Evolutionary conservation across 92 coral and sea anemone genomes (phyloP).

Genomic region (Bergia sp.): DNA sequence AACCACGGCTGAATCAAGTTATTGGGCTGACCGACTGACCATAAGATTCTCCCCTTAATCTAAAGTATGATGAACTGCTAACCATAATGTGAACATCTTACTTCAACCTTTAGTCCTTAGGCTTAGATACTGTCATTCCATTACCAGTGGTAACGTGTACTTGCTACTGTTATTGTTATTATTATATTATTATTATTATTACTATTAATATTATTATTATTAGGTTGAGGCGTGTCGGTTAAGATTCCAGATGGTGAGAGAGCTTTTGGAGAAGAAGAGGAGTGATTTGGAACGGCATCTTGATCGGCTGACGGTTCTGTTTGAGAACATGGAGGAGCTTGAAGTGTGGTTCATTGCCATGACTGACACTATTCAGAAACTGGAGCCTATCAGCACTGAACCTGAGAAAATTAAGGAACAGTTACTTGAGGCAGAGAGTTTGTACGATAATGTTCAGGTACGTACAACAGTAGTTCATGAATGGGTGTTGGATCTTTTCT

Average conservation of each 20-base stretch:
- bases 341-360: conserved; percentile 84
- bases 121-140: too few relatives aligned
- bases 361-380: conserved; percentile 56
- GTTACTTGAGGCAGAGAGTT: conserved; percentile 76
- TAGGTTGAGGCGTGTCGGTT: conserved; percentile 48
- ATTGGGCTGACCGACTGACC: too few relatives aligned
- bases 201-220: too few relatives aligned
- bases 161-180: too few relatives aligned
- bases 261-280: conserved; percentile 71
- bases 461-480: background rate
- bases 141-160: too few relatives aligned
- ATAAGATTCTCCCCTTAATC: too few relatives aligned
- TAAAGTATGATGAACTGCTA: too few relatives aligned
- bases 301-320: conserved; percentile 74
- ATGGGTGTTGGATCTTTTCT: background rate
- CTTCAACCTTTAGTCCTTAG: too few relatives aligned
- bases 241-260: conserved; percentile 80
- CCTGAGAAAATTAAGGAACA: conserved; percentile 87
- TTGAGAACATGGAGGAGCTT: conserved; percentile 72
- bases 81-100: too few relatives aligned
- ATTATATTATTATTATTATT: too few relatives aligned
- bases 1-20: too few relatives aligned
- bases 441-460: conserved; percentile 70
- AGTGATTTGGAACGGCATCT: conserved; percentile 77
- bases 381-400: conserved; percentile 93